phyloP scores from a whole-genome alignment of 2,888 invertebrate genomes.

The Tachina grossa region DNA sequence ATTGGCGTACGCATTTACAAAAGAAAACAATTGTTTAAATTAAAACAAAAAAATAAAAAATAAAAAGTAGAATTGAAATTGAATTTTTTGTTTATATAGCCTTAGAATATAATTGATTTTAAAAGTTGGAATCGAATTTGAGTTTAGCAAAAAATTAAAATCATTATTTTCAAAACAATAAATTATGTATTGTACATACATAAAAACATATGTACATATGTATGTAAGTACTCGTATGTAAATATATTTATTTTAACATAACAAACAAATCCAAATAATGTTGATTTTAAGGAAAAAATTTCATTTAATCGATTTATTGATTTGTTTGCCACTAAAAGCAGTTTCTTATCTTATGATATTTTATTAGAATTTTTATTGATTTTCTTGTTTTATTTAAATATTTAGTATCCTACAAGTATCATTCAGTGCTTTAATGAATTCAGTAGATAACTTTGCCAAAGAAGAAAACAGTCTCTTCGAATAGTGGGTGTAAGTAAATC shows the following conservation, averaged over 20 bases:
- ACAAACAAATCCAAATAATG: background rate
- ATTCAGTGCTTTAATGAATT: no score
- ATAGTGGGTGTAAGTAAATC: background rate
- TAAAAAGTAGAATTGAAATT: background rate
- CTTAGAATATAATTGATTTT: background rate
- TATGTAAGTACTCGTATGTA: no score
- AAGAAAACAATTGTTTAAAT: background rate
- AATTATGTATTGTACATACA: no score
- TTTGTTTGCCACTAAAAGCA: constrained; percentile 1
- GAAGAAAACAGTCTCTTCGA: no score
- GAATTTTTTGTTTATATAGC: background rate
- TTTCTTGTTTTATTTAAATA: background rate
- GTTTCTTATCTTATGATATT: background rate
- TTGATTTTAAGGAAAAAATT: background rate
- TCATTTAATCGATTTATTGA: constrained; percentile 6
- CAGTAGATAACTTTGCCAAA: background rate
- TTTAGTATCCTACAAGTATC: background rate
- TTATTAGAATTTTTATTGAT: background rate
- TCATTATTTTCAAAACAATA: background rate
- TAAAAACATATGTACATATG: no score
- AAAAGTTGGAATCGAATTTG: background rate
- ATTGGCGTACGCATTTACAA: background rate
- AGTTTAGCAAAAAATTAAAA: background rate
- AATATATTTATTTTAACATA: background rate
- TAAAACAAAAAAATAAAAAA: constrained; percentile 9